These are phyloP conservation scores for Ischnura elegans DNA, from an alignment of 2,888 invertebrate genomes.

Conservation along the genomic window DNA sequence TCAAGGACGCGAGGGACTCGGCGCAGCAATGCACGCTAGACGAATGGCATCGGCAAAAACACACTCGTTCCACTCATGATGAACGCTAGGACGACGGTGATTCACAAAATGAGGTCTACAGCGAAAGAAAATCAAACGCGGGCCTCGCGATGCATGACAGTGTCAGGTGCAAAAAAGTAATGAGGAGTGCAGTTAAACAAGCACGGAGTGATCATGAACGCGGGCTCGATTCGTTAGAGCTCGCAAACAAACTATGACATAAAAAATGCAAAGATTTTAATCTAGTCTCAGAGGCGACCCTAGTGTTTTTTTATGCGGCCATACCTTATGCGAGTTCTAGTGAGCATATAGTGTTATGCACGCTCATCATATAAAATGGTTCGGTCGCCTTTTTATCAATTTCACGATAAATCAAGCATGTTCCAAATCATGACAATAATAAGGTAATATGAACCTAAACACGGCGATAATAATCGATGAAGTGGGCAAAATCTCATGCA, in stretches of 20 bases:
- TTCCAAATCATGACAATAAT: too few relatives aligned
- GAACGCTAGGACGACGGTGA: background rate
- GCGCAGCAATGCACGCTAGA: background rate
- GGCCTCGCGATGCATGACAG: background rate
- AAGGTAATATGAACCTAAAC: too few relatives aligned
- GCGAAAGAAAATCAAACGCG: constrained; percentile 20
- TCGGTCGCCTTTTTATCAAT: too few relatives aligned
- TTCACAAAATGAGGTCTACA: background rate
- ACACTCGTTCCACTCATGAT: background rate
- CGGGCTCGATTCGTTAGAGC: background rate
- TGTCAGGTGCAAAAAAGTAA: background rate
- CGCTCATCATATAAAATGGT: too few relatives aligned
- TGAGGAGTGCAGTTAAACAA: background rate
- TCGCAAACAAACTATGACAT: background rate
- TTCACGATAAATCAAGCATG: too few relatives aligned
- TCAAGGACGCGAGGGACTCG: background rate
- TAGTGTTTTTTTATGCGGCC: too few relatives aligned
- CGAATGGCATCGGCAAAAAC: background rate
- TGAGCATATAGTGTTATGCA: too few relatives aligned
- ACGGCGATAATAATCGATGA: too few relatives aligned
- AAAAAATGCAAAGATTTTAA: background rate
- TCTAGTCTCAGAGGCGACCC: background rate
- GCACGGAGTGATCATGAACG: background rate
- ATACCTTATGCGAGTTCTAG: too few relatives aligned
- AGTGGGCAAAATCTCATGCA: too few relatives aligned